Conservation (phyloP, 2,113 vertebrate species). For the Myiagra hebetior region DNA sequence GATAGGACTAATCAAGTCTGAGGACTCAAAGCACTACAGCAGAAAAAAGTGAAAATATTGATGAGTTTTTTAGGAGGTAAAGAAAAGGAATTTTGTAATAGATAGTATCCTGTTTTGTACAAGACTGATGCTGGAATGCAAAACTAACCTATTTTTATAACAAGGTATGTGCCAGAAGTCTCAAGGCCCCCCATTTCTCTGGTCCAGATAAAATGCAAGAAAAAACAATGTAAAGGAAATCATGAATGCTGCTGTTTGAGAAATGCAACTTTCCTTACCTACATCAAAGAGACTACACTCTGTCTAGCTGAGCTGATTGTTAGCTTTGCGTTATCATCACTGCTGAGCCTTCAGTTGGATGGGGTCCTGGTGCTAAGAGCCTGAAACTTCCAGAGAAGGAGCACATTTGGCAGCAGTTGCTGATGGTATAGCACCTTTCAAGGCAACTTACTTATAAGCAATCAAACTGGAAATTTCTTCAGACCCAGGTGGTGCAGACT, state of each 20-base stretch:
- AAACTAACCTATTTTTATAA: neutral
- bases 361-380: slow-evolving; percentile 69
- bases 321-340: slow-evolving; percentile 68
- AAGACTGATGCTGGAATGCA: neutral
- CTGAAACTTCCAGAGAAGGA: slow-evolving; percentile 38
- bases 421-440: neutral
- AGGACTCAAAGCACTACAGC: neutral
- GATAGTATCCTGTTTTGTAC: neutral
- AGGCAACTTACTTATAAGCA: slow-evolving; percentile 28
- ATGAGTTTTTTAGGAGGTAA: neutral
- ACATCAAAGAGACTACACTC: slow-evolving; percentile 39
- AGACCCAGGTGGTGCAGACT: neutral
- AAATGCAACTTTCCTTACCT: slow-evolving; percentile 5
- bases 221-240: neutral
- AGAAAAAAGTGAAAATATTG: neutral
- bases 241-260: neutral
- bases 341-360: slow-evolving; percentile 64
- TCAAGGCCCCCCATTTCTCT: neutral
- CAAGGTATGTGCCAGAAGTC: neutral
- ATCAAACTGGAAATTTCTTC: slow-evolving; percentile 43
- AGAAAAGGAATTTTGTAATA: neutral
- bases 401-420: slow-evolving; percentile 38
- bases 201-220: neutral
- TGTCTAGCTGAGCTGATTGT: slow-evolving; percentile 13
- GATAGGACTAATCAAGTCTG: neutral